phyloP scores from a whole-genome alignment of 2,797 vertebrate genomes.

The Ara ararauna region DNA sequence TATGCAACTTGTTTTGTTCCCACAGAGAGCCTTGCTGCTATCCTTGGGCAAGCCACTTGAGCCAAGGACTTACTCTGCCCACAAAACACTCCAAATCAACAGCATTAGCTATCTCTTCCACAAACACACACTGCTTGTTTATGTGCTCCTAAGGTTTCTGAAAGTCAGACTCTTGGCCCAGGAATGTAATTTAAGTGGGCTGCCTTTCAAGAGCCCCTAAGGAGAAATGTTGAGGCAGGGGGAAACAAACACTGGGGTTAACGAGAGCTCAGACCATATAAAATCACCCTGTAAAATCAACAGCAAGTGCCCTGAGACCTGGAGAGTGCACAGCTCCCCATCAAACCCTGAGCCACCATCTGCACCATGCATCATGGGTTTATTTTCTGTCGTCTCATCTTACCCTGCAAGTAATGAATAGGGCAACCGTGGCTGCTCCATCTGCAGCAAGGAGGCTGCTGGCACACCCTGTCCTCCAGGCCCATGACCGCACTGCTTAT shows the following conservation, averaged over 20 bases:
- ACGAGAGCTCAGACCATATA: neutral
- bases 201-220: neutral
- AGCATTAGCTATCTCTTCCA: neutral
- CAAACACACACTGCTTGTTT: slow-evolving; percentile 1
- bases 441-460: neutral
- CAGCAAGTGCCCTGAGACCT: neutral
- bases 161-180: slow-evolving; percentile 17
- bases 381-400: slow-evolving; percentile 1
- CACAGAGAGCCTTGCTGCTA: neutral
- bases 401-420: neutral
- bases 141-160: slow-evolving; percentile 10
- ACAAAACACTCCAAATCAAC: neutral
- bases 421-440: neutral
- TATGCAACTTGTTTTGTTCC: neutral
- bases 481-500: neutral
- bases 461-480: neutral
- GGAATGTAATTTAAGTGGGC: neutral
- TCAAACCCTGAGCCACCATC: neutral
- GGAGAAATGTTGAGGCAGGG: neutral
- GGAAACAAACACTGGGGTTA: neutral
- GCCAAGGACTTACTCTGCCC: neutral
- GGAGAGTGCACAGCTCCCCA: neutral
- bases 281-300: slow-evolving; percentile 2
- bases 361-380: neutral
- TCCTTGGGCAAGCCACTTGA: neutral